Evolutionary conservation across 1,140 invertebrate genomes (phyloP).

Genomic region (Anthonomus grandis): DNA sequence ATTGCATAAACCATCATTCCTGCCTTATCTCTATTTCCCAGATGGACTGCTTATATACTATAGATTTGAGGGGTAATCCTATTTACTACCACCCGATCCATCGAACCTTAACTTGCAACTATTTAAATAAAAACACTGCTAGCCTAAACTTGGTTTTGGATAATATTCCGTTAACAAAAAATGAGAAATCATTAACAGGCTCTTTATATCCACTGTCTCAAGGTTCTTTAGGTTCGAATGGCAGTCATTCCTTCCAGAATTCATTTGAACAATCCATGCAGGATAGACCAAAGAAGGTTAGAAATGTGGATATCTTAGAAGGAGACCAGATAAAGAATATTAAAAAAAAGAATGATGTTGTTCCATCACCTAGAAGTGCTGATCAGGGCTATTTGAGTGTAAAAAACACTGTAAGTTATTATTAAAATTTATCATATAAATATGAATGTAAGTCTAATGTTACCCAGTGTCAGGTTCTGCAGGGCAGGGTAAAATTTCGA

Average conservation of each 20-base stretch:
- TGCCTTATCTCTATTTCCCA: conserved; percentile 54
- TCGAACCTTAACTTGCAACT: conserved; percentile 53
- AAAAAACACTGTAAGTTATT: conserved; percentile 57
- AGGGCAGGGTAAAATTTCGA: too few species aligned
- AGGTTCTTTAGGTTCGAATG: conserved; percentile 7
- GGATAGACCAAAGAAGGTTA: conserved; percentile 30
- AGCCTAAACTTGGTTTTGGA: conserved; percentile 59
- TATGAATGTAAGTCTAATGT: too few species aligned
- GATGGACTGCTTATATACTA: conserved; percentile 53
- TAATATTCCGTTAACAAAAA: conserved; percentile 51
- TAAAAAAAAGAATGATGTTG: conserved; percentile 1
- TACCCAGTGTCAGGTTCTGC: too few species aligned
- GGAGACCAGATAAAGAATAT: conserved; percentile 22
- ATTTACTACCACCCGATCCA: conserved; percentile 59
- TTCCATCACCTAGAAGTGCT: conserved; percentile 27
- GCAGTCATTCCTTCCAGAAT: conserved; percentile 5
- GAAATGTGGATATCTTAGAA: conserved; percentile 45
- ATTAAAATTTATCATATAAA: conserved; percentile 36
- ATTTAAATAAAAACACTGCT: conserved; percentile 56
- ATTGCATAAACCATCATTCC: conserved; percentile 61
- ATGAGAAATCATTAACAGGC: conserved; percentile 52
- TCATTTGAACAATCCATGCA: conserved; percentile 5
- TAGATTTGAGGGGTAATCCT: conserved; percentile 61
- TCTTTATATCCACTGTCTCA: conserved; percentile 37
- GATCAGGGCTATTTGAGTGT: conserved; percentile 54